Conservation (phyloP, 2,888 invertebrate genomes). For the Catonia carolina region DNA sequence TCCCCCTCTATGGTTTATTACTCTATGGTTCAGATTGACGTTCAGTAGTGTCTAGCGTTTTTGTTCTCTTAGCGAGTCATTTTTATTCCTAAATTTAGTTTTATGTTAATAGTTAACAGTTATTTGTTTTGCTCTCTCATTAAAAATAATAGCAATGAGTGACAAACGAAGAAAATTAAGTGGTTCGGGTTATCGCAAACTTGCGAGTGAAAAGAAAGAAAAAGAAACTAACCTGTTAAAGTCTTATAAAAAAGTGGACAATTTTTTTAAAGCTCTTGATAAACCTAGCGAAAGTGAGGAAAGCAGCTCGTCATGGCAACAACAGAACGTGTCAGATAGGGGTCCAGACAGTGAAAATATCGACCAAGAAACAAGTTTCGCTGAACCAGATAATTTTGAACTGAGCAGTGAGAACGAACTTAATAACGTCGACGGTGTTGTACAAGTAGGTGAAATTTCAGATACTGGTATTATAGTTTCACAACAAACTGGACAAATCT, state of each 20-base stretch:
- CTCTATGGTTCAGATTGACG: no score
- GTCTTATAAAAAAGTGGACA: not conserved
- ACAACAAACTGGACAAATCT: conserved; percentile 9
- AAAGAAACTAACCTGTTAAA: not conserved
- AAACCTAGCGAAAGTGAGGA: conserved; percentile 4
- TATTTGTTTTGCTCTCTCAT: no score
- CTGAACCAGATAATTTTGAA: conserved; percentile 5
- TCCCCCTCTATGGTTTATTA: no score
- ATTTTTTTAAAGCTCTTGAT: not conserved
- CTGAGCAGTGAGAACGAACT: conserved; percentile 7
- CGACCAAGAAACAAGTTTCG: not conserved
- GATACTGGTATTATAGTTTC: not conserved
- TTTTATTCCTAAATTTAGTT: no score
- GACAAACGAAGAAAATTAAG: not conserved
- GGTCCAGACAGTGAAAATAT: not conserved
- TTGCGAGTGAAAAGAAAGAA: not conserved
- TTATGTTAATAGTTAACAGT: no score
- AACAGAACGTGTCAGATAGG: not conserved
- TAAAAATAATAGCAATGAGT: not conserved
- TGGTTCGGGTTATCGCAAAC: not conserved
- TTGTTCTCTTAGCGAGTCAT: no score
- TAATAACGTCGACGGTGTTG: not conserved
- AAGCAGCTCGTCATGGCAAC: conserved; percentile 5
- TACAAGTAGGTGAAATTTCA: conserved; percentile 3
- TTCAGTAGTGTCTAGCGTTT: no score